A percentile compares a stretch with the other conserved stretches of the same genome.
These are phyloP conservation scores for Antheraea mylitta DNA, from an alignment of 1,140 invertebrate species.

Conservation along the genomic window DNA sequence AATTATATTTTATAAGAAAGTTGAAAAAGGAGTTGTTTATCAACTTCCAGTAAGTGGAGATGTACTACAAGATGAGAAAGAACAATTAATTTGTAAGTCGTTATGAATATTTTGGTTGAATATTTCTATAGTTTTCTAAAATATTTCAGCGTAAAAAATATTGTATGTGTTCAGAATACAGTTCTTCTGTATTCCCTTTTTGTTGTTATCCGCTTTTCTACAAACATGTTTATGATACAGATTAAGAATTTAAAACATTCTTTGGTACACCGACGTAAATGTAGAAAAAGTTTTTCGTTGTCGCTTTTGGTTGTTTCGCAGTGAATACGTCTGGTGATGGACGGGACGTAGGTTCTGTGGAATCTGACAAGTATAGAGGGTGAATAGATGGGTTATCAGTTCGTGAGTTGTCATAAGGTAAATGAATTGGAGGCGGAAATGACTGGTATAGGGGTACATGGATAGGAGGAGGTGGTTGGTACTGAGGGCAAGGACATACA, in stretches of 20 bases:
- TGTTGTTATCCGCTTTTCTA: too few relatives aligned
- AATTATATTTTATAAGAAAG: too few relatives aligned
- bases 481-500: neutral
- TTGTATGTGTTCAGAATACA: too few relatives aligned
- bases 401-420: neutral
- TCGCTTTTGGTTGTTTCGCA: neutral
- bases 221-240: neutral
- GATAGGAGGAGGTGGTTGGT: neutral
- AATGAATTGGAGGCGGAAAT: neutral
- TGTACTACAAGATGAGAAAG: too few relatives aligned
- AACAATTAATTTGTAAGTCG: too few relatives aligned
- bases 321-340: neutral
- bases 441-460: neutral
- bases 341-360: neutral
- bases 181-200: too few relatives aligned
- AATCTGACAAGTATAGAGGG: neutral
- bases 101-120: too few relatives aligned
- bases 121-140: too few relatives aligned
- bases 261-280: slow-evolving; percentile 53
- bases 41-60: too few relatives aligned
- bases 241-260: slow-evolving; percentile 17
- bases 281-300: slow-evolving; percentile 28
- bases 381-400: neutral
- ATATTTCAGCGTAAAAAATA: too few relatives aligned
- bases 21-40: too few relatives aligned